Conservation (phyloP, 2,797 vertebrate species). For the Halcyon leucocephala region DNA sequence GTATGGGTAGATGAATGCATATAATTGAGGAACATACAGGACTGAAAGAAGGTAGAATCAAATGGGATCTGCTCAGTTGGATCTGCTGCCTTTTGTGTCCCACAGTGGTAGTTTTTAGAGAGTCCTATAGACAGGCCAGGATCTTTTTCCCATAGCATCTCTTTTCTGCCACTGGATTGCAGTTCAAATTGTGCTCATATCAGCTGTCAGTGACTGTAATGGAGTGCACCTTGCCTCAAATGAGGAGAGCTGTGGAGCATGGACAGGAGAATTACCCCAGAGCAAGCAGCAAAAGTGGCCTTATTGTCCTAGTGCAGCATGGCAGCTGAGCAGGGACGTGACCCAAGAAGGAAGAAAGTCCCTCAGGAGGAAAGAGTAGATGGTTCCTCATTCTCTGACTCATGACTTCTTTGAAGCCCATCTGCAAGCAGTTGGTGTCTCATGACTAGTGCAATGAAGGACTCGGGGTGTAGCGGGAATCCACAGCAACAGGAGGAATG, state of each 20-base stretch:
- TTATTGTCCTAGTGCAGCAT: background rate
- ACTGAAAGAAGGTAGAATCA: background rate
- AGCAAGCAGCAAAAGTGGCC: background rate
- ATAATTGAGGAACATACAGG: background rate
- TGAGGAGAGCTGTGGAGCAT: background rate
- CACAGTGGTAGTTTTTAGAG: background rate
- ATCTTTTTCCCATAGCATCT: background rate
- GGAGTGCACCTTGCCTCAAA: accelerated
- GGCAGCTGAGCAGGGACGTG: background rate
- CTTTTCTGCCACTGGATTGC: background rate
- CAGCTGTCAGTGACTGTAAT: background rate
- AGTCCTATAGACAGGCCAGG: background rate
- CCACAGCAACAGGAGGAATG: background rate
- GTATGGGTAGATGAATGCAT: background rate
- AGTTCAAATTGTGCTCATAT: background rate
- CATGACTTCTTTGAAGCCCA: background rate
- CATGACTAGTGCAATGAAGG: background rate
- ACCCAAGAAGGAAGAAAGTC: background rate
- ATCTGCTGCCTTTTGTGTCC: background rate
- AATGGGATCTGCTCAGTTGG: background rate
- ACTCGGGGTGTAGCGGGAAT: background rate
- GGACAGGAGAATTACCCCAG: background rate
- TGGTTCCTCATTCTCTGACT: background rate
- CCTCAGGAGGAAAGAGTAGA: background rate
- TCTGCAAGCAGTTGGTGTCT: background rate